Evolutionary conservation across 2,113 vertebrate species (phyloP).

Genomic region (Hemiscyllium ocellatum): DNA sequence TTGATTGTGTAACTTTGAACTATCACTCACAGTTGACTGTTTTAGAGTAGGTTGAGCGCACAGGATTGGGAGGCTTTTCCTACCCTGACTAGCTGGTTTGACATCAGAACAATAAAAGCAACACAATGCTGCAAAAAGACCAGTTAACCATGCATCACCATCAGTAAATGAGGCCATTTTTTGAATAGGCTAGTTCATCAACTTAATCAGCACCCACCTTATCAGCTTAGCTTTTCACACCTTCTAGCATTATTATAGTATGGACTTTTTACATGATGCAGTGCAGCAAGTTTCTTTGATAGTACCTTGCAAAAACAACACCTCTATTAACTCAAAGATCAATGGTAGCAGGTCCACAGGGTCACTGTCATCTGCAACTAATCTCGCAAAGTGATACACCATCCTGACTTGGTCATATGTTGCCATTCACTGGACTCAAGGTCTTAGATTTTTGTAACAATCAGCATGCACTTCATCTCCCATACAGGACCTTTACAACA

Average conservation of each 20-base stretch:
- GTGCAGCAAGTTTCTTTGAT: too few relatives aligned
- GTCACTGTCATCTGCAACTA: too few relatives aligned
- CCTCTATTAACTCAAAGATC: too few relatives aligned
- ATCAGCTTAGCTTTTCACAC: neutral
- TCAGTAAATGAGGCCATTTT: neutral
- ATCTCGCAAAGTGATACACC: too few relatives aligned
- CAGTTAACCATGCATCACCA: neutral
- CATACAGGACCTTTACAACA: too few relatives aligned
- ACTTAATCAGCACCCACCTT: neutral
- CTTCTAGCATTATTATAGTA: neutral
- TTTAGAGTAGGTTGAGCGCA: neutral
- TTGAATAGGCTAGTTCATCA: neutral
- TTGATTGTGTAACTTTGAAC: neutral
- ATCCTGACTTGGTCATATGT: neutral
- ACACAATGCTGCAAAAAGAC: neutral
- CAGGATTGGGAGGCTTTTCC: neutral
- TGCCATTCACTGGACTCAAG: neutral
- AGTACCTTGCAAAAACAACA: too few relatives aligned
- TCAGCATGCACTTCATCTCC: neutral
- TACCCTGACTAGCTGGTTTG: neutral
- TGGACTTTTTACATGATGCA: neutral
- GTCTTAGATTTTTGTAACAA: neutral
- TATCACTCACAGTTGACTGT: neutral
- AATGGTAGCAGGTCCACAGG: too few relatives aligned
- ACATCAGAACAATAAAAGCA: constrained; percentile 1